Evolutionary conservation across 2,797 vertebrate species (phyloP), one percentile per base, ranked within the genome.

Genomic region (Enteromius anoplus): DNA sequence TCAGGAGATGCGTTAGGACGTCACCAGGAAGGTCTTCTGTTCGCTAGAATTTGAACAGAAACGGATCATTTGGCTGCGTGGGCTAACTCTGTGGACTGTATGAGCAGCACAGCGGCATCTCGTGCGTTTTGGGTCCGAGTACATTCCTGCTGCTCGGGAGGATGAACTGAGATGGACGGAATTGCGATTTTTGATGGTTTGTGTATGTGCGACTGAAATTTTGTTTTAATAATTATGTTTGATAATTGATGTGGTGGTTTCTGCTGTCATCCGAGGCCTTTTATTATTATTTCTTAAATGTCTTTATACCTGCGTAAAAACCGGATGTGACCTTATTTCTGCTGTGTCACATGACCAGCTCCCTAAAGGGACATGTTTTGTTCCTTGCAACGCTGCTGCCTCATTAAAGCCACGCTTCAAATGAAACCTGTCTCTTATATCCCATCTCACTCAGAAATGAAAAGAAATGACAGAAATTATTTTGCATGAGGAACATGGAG

Each of bases 131-230:
- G n/a, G 21, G 26, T 58, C 45, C 8, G 1, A 60, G 34, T 3
- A 19, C n/a, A 47, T 37, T 9, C 84, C 78, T 84, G 75, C 65
- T 77, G 86, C 79, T 68, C 45, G 49, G 70, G 64, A 53, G 68
- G 45, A 14, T 11, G 17, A 84, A 86, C 79, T 80, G 26, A 7
- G 45, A 23, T 9, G 8, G 60, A 14, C 1, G 14, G 6, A 62
- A 53, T 51, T 65, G 3, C n/a, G 21, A 32, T 42, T 72, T 40
- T 32, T 60, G 49, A 69, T 49, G 60, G 42, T 17, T 80, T 60
- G 26, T 72, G 29, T 53, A 26, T 65, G 26, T 87, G 78, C 84
- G 4, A 75, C 34, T 47, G 40, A 73, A 21, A 12, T n/a, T 2
- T 47, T 26, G 26, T 26, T 26, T 26, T 26, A 26, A 26, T 26